A percentile compares a stretch with the other conserved stretches of the same genome.
Conservation (phyloP, 1,140 invertebrate genomes). For the Drosophila dunni region DNA sequence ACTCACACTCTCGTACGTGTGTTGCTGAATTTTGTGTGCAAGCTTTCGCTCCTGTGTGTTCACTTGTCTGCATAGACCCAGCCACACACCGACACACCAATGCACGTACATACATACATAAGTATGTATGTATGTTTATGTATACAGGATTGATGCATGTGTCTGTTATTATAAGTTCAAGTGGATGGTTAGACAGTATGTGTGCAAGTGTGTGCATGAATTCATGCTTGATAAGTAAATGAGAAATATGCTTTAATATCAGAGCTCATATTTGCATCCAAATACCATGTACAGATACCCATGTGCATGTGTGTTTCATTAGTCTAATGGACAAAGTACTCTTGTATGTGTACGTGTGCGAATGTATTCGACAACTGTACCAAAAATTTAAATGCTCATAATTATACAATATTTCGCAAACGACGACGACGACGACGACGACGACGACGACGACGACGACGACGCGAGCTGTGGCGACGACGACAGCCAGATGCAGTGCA, state of each 20-base stretch:
- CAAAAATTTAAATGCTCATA: constrained; percentile 22
- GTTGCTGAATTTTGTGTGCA: background rate
- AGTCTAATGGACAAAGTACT: too few species aligned
- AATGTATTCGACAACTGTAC: background rate
- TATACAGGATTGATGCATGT: constrained; percentile 45
- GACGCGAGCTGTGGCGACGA: background rate
- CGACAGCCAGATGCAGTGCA: constrained; percentile 5
- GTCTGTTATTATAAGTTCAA: constrained; percentile 47
- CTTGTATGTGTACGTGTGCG: constrained; percentile 20
- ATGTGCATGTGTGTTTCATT: constrained; percentile 17
- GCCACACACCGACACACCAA: background rate
- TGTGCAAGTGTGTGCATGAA: background rate
- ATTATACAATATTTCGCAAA: constrained; percentile 9
- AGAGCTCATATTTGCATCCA: background rate
- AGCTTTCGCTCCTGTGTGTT: constrained; percentile 14
- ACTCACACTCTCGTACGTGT: background rate
- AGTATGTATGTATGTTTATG: constrained; percentile 6
- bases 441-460: background rate
- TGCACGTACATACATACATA: background rate
- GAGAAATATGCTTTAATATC: constrained; percentile 25
- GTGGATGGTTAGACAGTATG: constrained; percentile 19
- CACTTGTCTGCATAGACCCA: constrained; percentile 1
- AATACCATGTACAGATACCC: constrained; percentile 18
- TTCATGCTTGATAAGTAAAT: background rate
- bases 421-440: constrained; percentile 6